These are phyloP conservation scores for Peromyscus aztecus DNA, from an alignment of 2,797 vertebrate species.

Conservation along the genomic window DNA sequence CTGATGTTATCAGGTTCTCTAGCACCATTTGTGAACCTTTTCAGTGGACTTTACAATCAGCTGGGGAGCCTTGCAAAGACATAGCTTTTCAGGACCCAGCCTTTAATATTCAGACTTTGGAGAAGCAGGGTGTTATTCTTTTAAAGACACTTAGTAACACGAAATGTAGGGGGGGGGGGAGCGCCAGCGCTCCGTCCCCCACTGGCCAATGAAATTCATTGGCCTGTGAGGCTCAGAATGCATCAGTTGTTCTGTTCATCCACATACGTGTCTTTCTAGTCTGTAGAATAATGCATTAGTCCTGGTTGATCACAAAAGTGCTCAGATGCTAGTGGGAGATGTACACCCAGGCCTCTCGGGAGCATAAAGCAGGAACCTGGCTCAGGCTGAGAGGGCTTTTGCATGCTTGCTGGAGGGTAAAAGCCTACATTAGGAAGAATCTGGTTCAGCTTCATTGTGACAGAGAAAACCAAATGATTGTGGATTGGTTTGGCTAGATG, in stretches of 20 bases:
- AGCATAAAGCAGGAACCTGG: neutral
- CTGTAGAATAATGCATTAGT: too few species aligned
- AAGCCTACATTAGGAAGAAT: neutral
- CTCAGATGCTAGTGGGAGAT: neutral
- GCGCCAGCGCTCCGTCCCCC: too few species aligned
- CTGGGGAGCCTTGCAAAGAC: neutral
- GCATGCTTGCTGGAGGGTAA: neutral
- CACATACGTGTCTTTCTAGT: neutral
- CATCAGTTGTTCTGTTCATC: too few species aligned
- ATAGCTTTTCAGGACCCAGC: neutral
- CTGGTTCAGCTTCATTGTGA: neutral
- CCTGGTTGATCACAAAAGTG: neutral
- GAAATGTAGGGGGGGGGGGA: too few species aligned
- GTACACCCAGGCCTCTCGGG: neutral
- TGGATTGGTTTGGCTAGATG: neutral
- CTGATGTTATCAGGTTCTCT: too few species aligned
- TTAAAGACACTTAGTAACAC: neutral
- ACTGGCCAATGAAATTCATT: neutral
- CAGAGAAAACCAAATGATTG: neutral
- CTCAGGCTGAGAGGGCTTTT: neutral
- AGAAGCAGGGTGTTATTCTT: neutral
- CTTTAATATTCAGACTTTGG: neutral
- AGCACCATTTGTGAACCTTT: neutral
- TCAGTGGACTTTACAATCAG: neutral
- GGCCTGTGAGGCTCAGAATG: neutral